Base-by-base conservation (phyloP, 2,888 invertebrate genomes). In the Xestia sexstrigata region DNA sequence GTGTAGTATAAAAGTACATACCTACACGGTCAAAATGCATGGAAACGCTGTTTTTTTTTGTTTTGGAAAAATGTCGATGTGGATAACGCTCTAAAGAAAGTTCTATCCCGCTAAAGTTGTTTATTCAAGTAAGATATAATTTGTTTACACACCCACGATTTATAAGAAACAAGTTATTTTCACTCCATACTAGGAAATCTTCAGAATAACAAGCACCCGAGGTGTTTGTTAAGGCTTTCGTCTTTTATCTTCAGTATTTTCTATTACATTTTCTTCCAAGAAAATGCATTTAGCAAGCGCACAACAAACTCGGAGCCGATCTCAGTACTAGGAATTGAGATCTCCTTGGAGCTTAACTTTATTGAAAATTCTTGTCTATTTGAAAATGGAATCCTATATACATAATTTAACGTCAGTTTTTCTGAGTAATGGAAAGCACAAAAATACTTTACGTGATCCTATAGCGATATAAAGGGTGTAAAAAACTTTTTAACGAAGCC, bases 351-450 rank as follows among this genome's bases (percentile, higher is more conserved):
- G 26, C 77, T 62, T 55, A 67, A 77, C 5, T 17, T 17, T 66
- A 49, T 70, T 45, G 62, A n/a, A 74, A 68, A 30, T 49, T 13
- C 30, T 30, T 4, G 68, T 68, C 35, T 52, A 68, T 68, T 68
- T 35, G 2, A 35, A 47, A n/a, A 23, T 1, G 1, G 13, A 42
- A 23, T 42, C 0, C 20, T 35, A 3, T 35, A 2, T 20, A 13
- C 15, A 13, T 17, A n/a, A 52, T 17, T 30, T n/a, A 7, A 3
- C n/a, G 68, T 20, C 4, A 26, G 6, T 0, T 52, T 52, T 55
- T 39, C 63, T n/a, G 15, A 39, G 39, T 63, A 42, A 0, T 13
- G 15, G 2, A 63, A 63, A n/a, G 39, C 2, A 5, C 13, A n/a
- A 23, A 63, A 63, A 17, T 39, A 13, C 6, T 35, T 63, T 39